Base-by-base conservation (phyloP, 2,888 invertebrate genomes). In the Dascillus cervinus region DNA sequence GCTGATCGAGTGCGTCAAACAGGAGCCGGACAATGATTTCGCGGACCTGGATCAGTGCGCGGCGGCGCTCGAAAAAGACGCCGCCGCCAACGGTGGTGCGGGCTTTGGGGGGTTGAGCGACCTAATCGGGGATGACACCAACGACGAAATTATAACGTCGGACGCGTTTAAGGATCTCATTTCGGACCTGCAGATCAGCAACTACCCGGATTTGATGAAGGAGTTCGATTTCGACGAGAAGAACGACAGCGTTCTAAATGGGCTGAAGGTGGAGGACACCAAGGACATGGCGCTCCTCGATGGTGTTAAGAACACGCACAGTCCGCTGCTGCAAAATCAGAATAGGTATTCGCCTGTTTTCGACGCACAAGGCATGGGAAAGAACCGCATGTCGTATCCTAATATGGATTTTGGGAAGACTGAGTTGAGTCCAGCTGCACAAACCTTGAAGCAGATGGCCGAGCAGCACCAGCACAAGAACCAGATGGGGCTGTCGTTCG, bases 361-460 rank as follows among this genome's bases (percentile, higher is more conserved):
- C 44, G 62, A 62, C 14, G 36, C 35, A 2, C 36, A 35, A 14
- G 32, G 29, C 5, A 15, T 39, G 2, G 22, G 32, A 10, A 52
- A 51, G 34, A 41, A 41, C 24, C 39, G 55, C 12, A 51, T 60
- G 39, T 47, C 56, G 2, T 62, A 60, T 32, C 47, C 60, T 13
- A 61, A 60, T 41, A 61, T 64, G 51, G 65, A 66, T 43, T 65
- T 66, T 40, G 46, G 55, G 20, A 65, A 65, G 44, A 64, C 61
- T 19, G 87, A 88, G 61, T 71, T 86, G 62, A 89, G 90, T 37
- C 87, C 92, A 12, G 95, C 95, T 1, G 92, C 94, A 26, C 91
- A 94, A 67, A 94, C 92, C 1, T 70, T 95, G 29, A 94, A 94
- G 61, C 92, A 94, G 56, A 92, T 94, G 92, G 94, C 94, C 20